Conservation (phyloP, 2,113 vertebrate species). For the Anoura caudifer region DNA sequence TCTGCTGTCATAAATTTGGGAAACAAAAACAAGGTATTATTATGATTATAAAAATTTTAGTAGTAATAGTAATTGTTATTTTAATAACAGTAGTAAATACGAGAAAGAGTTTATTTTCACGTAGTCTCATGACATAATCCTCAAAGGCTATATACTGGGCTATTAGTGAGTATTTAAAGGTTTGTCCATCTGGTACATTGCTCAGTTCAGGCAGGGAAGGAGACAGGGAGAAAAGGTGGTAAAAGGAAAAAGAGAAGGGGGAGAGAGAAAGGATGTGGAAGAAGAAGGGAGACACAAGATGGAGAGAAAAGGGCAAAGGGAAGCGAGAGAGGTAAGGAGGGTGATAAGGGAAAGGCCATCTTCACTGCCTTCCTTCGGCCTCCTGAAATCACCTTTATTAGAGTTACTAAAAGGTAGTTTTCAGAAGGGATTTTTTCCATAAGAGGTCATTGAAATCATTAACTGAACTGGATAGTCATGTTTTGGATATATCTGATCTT, state of each 20-base stretch:
- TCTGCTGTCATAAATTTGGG: background rate
- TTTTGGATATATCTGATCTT: background rate
- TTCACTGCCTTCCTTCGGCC: background rate
- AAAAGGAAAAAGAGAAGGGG: background rate
- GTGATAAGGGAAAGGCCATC: background rate
- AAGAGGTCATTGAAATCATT: background rate
- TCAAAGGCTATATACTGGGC: background rate
- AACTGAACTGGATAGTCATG: background rate
- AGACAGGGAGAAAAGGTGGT: background rate
- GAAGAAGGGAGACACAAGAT: background rate
- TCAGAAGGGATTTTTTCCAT: background rate
- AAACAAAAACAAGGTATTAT: slow-evolving; percentile 2
- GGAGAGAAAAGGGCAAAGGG: background rate
- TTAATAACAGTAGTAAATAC: background rate
- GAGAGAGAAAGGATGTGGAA: background rate
- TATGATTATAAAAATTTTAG: background rate
- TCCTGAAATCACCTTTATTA: background rate
- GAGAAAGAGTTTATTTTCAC: background rate
- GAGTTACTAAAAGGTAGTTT: background rate
- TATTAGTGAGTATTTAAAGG: background rate
- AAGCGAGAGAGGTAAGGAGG: background rate
- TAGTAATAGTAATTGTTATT: background rate
- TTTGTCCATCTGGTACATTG: background rate
- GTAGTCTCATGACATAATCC: background rate
- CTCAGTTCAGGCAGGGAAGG: background rate